These are phyloP conservation scores for Anthopleura xanthogrammica DNA, from an alignment of 92 coral and sea anemone genomes.

Conservation along the genomic window DNA sequence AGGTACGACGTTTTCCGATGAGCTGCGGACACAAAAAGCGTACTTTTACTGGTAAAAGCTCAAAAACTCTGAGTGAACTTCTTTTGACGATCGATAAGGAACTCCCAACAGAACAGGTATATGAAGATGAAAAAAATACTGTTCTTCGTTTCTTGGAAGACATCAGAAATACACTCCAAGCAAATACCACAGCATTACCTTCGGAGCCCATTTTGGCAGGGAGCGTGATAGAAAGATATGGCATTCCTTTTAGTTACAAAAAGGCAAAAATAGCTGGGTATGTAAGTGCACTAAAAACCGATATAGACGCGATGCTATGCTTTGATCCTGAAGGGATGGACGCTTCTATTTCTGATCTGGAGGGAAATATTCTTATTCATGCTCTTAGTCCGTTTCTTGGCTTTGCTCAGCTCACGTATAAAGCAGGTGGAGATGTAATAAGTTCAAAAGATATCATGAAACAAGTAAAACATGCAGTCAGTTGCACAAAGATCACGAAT, in stretches of 20 bases:
- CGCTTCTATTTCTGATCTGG: slow-evolving; percentile 25
- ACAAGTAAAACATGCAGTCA: slow-evolving; percentile 9
- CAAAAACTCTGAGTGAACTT: slow-evolving; percentile 19
- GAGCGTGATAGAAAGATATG: slow-evolving; percentile 5
- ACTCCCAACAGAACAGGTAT: slow-evolving; percentile 8
- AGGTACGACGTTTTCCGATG: slow-evolving; percentile 5
- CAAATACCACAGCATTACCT: background rate
- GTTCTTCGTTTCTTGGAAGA: slow-evolving; percentile 18
- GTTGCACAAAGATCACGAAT: background rate
- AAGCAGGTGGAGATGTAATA: background rate
- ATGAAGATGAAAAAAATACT: background rate
- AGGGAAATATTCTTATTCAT: slow-evolving; percentile 19
- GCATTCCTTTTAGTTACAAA: background rate
- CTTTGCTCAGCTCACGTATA: slow-evolving; percentile 15
- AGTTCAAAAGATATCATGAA: slow-evolving; percentile 9
- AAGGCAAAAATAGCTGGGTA: background rate
- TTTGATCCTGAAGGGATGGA: background rate
- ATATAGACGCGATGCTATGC: slow-evolving; percentile 50
- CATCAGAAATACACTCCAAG: slow-evolving; percentile 7
- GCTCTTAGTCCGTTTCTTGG: slow-evolving; percentile 8
- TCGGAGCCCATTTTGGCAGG: background rate
- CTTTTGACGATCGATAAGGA: slow-evolving; percentile 27
- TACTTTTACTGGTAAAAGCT: slow-evolving; percentile 32
- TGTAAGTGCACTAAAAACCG: slow-evolving; percentile 19
- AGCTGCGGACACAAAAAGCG: slow-evolving; percentile 43